Base-by-base conservation (phyloP, 1,140 invertebrate genomes). In the Lepidostoma basale region DNA sequence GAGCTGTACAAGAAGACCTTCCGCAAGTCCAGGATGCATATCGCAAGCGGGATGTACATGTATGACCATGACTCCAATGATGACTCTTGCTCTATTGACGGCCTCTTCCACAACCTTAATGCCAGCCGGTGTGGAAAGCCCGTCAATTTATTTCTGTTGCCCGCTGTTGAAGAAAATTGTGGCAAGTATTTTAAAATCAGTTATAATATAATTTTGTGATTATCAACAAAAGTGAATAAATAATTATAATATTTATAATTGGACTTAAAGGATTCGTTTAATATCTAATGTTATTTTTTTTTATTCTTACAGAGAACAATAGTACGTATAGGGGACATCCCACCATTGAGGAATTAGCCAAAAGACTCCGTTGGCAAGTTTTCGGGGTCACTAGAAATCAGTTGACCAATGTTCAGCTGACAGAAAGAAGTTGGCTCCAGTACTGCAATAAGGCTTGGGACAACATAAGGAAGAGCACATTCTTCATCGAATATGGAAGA, bases 391-490 rank as follows among this genome's bases (percentile, higher is more conserved):
- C 87, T 30, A 84, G 88, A 70, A 86, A 87, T 76, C 81, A 87
- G 52, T 81, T 92, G 52, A 89, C 88, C 0, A 87, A 88, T 56
- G 77, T 81, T 1, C 81, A 86, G 28, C 75, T 91, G 20, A 88
- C 88, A 0, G 90, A 92, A 76, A 90, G 86, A 76, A 89, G 87
- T 70, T 92, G 90, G 90, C 87, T 91, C 74, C 88, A 92, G 66
- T 94, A 92, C 78, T 89, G 90, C 71, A 86, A 85, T 16, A 92
- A 91, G 82, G 90, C 90, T 0, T 92, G 92, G 88, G 93, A 94
- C 63, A 87, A 87, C 12, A 89, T 94, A 5, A 91, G 90, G 73
- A 95, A 94, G 75, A 93, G 91, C 73, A 88, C 89, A 36, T 87
- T 94, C 68, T 92, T 92, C 75, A 86, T 90, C 56, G 92, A 95